Percentiles rank a stretch among this genome's conserved stretches.
These are phyloP conservation scores for Desmodus rotundus DNA, from an alignment of 2,113 vertebrate species.

Conservation along the genomic window DNA sequence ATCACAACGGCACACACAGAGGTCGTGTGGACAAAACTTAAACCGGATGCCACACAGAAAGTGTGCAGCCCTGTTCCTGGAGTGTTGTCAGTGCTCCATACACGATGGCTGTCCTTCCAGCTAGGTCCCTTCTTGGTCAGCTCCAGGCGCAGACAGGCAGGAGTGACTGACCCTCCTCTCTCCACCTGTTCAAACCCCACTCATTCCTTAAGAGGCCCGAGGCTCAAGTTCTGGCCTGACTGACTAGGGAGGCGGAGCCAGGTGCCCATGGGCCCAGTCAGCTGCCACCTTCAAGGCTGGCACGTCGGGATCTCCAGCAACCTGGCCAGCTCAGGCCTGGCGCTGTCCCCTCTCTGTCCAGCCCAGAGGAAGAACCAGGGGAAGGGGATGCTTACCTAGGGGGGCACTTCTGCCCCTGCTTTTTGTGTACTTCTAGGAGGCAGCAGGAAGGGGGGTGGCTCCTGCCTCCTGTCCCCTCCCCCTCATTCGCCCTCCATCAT, in stretches of 20 bases:
- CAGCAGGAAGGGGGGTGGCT: slow-evolving; percentile 15
- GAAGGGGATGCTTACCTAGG: not conserved
- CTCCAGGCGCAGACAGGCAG: not conserved
- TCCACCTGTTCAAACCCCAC: not conserved
- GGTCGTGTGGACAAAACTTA: not conserved
- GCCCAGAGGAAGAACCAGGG: not conserved
- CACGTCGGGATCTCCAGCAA: too few species aligned
- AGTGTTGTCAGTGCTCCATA: rapidly evolving
- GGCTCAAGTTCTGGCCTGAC: not conserved
- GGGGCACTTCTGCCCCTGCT: not conserved
- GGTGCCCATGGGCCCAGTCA: too few species aligned
- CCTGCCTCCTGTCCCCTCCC: not conserved
- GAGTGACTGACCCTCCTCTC: not conserved
- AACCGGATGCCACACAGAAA: not conserved
- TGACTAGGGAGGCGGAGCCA: not conserved
- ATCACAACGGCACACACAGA: too few species aligned
- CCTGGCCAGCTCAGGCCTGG: too few species aligned
- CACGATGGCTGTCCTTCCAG: rapidly evolving
- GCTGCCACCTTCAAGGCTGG: too few species aligned
- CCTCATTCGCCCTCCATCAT: slow-evolving; percentile 27
- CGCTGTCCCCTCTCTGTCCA: not conserved
- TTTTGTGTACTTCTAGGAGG: not conserved
- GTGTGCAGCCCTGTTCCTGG: not conserved
- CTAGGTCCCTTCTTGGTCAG: not conserved
- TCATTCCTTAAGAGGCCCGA: not conserved